These are phyloP conservation scores for Mobula hypostoma DNA, from an alignment of 2,113 vertebrate genomes.

Conservation along the genomic window DNA sequence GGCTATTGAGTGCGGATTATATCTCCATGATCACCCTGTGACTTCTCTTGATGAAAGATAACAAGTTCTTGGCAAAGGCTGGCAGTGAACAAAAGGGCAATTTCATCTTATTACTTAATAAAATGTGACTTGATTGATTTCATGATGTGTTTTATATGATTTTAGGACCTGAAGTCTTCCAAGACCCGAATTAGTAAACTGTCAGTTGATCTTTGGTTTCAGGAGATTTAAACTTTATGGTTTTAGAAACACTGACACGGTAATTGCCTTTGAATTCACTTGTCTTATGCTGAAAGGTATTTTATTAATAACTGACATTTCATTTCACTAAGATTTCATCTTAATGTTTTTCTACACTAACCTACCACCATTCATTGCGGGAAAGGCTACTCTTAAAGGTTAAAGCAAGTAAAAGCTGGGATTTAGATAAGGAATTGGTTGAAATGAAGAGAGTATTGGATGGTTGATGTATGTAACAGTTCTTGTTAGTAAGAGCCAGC, in stretches of 20 bases:
- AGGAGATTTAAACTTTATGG: slow-evolving; percentile 23
- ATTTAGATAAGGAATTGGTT: neutral
- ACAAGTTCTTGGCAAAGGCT: neutral
- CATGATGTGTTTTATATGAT: slow-evolving; percentile 1
- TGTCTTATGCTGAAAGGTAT: slow-evolving; percentile 17
- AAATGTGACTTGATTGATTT: neutral
- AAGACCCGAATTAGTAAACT: neutral
- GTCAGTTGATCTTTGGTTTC: slow-evolving; percentile 25
- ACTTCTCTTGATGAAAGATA: neutral
- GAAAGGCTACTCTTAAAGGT: neutral
- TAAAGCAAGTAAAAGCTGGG: neutral
- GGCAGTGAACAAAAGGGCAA: neutral
- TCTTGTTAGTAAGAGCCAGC: neutral
- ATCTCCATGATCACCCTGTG: neutral
- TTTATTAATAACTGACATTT: slow-evolving; percentile 13
- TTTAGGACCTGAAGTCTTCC: neutral
- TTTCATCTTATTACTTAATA: neutral
- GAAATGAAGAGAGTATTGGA: neutral
- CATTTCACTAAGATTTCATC: neutral
- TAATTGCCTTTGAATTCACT: slow-evolving; percentile 32
- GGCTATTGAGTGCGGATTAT: too few species aligned
- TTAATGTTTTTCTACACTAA: neutral
- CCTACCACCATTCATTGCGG: neutral
- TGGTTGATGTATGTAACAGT: neutral
- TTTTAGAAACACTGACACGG: slow-evolving; percentile 14